These are phyloP conservation scores for Marisa cornuarietis DNA, from an alignment of 1,140 invertebrate genomes.

Conservation along the genomic window DNA sequence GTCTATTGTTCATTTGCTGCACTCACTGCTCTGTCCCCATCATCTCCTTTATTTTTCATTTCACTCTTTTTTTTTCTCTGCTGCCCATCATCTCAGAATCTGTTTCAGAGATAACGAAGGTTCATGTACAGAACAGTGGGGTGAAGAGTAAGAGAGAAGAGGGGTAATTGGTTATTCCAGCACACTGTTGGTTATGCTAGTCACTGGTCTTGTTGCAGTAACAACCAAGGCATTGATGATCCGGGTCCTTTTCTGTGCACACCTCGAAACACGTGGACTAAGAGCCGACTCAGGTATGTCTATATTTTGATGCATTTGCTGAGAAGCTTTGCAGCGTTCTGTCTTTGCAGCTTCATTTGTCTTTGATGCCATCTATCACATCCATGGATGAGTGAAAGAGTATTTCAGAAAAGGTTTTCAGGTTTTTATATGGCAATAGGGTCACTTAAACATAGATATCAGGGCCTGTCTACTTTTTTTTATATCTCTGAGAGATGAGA, in stretches of 20 bases:
- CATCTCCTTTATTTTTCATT: background rate
- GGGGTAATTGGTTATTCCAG: background rate
- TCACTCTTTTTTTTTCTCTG: background rate
- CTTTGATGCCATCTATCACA: background rate
- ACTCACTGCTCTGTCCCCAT: too few species aligned
- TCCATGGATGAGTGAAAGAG: background rate
- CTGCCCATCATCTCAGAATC: background rate
- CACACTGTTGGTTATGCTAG: background rate
- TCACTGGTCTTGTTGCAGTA: background rate
- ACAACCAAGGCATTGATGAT: background rate
- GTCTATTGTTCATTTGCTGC: too few species aligned
- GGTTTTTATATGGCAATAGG: background rate
- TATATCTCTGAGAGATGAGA: background rate
- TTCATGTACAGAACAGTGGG: too few species aligned
- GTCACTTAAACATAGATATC: background rate
- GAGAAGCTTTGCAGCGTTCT: too few species aligned
- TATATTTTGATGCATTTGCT: too few species aligned
- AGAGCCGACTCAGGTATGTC: conserved; percentile 27
- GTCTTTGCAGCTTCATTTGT: too few species aligned
- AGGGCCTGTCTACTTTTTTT: background rate
- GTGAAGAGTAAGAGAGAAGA: too few species aligned
- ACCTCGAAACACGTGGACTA: conserved; percentile 39
- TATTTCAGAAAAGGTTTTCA: background rate
- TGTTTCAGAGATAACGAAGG: background rate
- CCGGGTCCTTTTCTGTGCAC: conserved; percentile 48